These are phyloP conservation scores for Pomatorhinus ruficollis DNA, from an alignment of 2,113 vertebrate species.

Conservation along the genomic window DNA sequence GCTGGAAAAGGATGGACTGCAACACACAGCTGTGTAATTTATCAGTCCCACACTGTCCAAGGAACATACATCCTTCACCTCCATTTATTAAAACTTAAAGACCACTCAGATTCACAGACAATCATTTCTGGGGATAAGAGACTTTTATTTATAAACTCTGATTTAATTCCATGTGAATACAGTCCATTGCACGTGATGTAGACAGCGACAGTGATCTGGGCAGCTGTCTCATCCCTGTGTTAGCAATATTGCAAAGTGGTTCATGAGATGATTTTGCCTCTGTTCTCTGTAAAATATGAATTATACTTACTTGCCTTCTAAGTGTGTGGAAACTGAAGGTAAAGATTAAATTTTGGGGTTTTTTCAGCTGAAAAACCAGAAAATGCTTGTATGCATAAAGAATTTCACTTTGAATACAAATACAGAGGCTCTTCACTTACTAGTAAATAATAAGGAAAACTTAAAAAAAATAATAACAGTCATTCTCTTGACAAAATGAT, in stretches of 20 bases:
- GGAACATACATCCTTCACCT: background rate
- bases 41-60: background rate
- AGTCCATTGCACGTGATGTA: background rate
- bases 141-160: background rate
- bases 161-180: background rate
- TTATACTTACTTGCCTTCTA: background rate
- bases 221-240: background rate
- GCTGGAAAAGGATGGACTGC: background rate
- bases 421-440: background rate
- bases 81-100: background rate
- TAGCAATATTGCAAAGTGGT: background rate
- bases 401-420: background rate
- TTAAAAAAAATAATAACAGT: background rate
- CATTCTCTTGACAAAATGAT: background rate
- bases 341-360: background rate
- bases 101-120: background rate
- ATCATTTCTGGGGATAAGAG: background rate
- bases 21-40: background rate
- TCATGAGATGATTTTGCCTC: background rate
- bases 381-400: background rate
- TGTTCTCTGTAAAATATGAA: background rate
- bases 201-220: background rate
- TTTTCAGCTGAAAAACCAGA: background rate
- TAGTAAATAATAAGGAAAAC: background rate
- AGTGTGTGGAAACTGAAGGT: background rate